These are phyloP conservation scores for Ctenicera cuprea DNA, from an alignment of 2,888 invertebrate species.

Conservation along the genomic window DNA sequence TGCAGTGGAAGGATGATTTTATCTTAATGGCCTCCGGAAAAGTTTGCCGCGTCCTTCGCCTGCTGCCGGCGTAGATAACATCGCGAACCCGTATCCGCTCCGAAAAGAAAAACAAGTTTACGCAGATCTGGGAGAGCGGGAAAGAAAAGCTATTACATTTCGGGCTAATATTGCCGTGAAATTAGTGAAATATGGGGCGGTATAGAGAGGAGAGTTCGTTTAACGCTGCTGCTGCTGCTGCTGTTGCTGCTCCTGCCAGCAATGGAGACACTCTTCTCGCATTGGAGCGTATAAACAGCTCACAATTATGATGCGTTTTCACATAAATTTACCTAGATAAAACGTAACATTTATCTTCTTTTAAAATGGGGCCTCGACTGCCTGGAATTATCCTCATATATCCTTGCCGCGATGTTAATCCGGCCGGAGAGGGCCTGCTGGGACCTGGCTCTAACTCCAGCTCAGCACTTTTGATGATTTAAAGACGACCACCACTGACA, in stretches of 20 bases:
- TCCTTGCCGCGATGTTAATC: conserved; percentile 70
- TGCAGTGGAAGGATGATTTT: conserved; percentile 64
- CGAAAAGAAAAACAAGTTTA: conserved; percentile 66
- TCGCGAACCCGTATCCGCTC: conserved; percentile 61
- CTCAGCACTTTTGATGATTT: conserved; percentile 71
- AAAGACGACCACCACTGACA: conserved; percentile 65
- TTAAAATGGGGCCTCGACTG: conserved; percentile 66
- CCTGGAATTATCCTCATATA: conserved; percentile 69
- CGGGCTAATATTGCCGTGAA: conserved; percentile 63
- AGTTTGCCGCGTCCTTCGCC: conserved; percentile 63
- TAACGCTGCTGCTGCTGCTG: conserved; percentile 14
- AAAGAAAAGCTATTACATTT: conserved; percentile 65
- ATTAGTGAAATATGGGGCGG: conserved; percentile 63
- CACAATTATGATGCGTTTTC: conserved; percentile 70
- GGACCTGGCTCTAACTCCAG: conserved; percentile 58
- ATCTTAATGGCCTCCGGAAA: conserved; percentile 66
- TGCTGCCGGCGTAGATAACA: conserved; percentile 62
- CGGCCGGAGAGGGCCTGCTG: conserved; percentile 62
- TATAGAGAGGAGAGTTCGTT: conserved; percentile 54
- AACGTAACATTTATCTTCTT: conserved; percentile 72
- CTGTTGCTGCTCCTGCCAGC: not conserved
- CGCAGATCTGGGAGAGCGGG: conserved; percentile 61
- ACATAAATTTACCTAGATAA: conserved; percentile 72
- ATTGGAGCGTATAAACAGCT: conserved; percentile 69
- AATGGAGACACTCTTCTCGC: conserved; percentile 47